These are phyloP conservation scores for Lagodon rhomboides DNA, from an alignment of 2,797 vertebrate genomes.

Conservation along the genomic window DNA sequence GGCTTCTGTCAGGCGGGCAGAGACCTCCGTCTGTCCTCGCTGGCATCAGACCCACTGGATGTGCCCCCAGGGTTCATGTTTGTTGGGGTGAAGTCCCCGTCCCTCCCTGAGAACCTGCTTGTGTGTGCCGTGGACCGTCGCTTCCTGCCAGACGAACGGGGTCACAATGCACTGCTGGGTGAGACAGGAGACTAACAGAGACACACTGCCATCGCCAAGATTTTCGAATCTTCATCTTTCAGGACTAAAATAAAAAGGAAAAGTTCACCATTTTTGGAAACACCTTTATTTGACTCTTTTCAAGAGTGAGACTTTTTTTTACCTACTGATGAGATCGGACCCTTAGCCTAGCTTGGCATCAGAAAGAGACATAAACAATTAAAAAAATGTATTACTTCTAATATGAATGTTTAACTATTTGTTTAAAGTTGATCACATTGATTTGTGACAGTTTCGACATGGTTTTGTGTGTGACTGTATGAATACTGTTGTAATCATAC, in stretches of 20 bases:
- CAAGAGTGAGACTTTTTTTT: background rate
- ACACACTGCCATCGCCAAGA: background rate
- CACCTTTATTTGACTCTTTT: background rate
- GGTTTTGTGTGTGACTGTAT: background rate
- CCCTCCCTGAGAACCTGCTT: constrained; percentile 91
- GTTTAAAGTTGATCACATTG: background rate
- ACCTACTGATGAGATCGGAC: too few relatives aligned
- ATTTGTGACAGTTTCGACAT: background rate
- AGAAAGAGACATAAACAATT: background rate
- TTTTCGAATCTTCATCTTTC: background rate
- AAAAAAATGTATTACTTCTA: background rate
- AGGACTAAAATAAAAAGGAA: background rate
- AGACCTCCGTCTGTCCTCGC: constrained; percentile 91
- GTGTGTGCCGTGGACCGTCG: constrained; percentile 95
- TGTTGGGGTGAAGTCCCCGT: constrained; percentile 93
- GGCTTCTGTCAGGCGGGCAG: constrained; percentile 97
- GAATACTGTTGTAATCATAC: background rate
- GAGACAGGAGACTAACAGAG: constrained; percentile 67
- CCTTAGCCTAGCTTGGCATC: too few relatives aligned
- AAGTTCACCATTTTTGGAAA: background rate
- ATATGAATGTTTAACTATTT: background rate
- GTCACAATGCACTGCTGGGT: constrained; percentile 95
- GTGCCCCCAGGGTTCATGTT: constrained; percentile 92
- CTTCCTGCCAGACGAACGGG: constrained; percentile 95
- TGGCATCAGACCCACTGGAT: constrained; percentile 90